A percentile compares a stretch with the other conserved stretches of the same genome.
These are phyloP conservation scores for Achroia grisella DNA, from an alignment of 1,140 invertebrate species.

Conservation along the genomic window DNA sequence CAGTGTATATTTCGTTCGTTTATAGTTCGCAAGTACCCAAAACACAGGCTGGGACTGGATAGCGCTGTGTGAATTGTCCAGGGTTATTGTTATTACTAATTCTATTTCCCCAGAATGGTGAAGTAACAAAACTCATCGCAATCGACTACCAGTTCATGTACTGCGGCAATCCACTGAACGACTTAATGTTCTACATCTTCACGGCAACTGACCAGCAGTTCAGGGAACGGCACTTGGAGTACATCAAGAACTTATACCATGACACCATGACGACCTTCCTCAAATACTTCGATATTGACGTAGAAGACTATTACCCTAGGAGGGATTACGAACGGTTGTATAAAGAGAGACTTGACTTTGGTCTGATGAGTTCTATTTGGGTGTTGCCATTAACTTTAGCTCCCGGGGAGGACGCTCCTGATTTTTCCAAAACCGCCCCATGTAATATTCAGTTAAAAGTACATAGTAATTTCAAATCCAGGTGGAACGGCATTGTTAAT, in stretches of 20 bases:
- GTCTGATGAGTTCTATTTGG: constrained; percentile 11
- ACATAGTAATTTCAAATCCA: constrained; percentile 10
- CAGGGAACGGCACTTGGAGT: constrained; percentile 20
- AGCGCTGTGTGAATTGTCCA: too few species aligned
- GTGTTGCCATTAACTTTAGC: constrained; percentile 16
- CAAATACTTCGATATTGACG: constrained; percentile 25
- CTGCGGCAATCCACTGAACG: constrained; percentile 32
- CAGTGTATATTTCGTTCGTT: too few species aligned
- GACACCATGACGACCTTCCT: constrained; percentile 21
- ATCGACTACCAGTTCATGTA: constrained; percentile 36
- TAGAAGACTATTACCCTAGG: constrained; percentile 18
- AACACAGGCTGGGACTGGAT: too few species aligned
- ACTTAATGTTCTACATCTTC: constrained; percentile 37
- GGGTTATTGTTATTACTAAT: too few species aligned
- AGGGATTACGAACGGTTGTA: constrained; percentile 24
- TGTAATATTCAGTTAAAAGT: constrained; percentile 6
- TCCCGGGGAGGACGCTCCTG: constrained; percentile 16
- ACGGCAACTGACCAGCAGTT: constrained; percentile 22
- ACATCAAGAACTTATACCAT: constrained; percentile 33
- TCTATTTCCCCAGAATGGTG: constrained; percentile 26
- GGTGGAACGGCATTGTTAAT: constrained; percentile 16
- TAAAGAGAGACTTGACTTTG: constrained; percentile 18
- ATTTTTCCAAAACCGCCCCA: constrained; percentile 9
- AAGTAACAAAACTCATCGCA: constrained; percentile 18
- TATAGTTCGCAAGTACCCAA: too few species aligned